Evolutionary conservation across 2,888 invertebrate species (phyloP).

Genomic region (Scelioninae gen. 2): DNA sequence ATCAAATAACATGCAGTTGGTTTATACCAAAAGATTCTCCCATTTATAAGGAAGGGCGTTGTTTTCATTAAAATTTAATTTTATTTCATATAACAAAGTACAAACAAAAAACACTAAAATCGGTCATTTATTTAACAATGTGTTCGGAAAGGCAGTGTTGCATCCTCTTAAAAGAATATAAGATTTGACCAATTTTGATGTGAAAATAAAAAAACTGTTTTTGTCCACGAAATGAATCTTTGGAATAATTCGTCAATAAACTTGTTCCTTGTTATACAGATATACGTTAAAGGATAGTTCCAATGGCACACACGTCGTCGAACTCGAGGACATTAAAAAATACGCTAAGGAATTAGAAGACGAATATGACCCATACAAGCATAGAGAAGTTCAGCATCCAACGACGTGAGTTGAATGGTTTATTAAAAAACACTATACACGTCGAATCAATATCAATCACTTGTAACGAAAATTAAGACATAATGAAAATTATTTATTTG

Average conservation of each 20-base stretch:
- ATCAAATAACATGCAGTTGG: too few species aligned
- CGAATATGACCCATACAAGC: constrained; percentile 83
- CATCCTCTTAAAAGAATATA: too few species aligned
- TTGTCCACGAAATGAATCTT: not conserved
- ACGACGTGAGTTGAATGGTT: constrained; percentile 80
- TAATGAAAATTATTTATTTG: too few species aligned
- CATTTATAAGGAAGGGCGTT: too few species aligned
- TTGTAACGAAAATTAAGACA: too few species aligned
- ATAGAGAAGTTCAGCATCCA: constrained; percentile 82
- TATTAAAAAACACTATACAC: constrained; percentile 6
- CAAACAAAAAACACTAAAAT: too few species aligned
- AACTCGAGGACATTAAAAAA: constrained; percentile 76
- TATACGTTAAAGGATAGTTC: constrained; percentile 63
- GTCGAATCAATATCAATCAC: constrained; percentile 44
- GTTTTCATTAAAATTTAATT: too few species aligned
- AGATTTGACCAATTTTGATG: not conserved
- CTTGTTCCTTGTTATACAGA: constrained; percentile 56
- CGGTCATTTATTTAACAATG: too few species aligned
- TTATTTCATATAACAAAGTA: too few species aligned
- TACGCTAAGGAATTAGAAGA: constrained; percentile 74
- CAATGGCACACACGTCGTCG: constrained; percentile 72
- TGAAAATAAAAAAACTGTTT: not conserved
- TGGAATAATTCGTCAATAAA: not conserved
- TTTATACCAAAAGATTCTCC: too few species aligned
- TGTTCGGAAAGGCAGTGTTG: too few species aligned